Evolutionary conservation across 2,113 vertebrate genomes (phyloP), one percentile per base, ranked within the genome.

Genomic region (Plotosus lineatus): DNA sequence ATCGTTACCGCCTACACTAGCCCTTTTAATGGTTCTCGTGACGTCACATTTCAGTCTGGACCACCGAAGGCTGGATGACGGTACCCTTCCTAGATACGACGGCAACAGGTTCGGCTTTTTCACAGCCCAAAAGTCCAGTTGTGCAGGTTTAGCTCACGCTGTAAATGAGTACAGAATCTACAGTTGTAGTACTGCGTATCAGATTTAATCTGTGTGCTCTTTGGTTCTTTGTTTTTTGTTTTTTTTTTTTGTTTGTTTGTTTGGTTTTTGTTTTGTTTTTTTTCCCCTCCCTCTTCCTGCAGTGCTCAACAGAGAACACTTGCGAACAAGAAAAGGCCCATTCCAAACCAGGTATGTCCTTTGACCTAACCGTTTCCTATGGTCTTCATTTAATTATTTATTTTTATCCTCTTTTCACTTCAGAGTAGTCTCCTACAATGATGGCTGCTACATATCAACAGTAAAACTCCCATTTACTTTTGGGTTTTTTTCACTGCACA

Each of bases 261-360:
- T 14, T 0, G 58, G 4, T 82, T 51, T 83, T 80, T 31, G 17
- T 1, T 28, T 74, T 55, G 66, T 19, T 31, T 74, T 48, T 0
- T 17, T 78, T 44, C 46, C 21, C 1, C 56, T 81, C 50, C 92
- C 9, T 78, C 48, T 50, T 17, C 1, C 56, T 81, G 44, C 92
- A 99, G 97, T 2, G 97, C 97, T 2, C 97, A 98, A 89, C 97
- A 98, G 89, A 92, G 97, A 88, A 95, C 94, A 0, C 95, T 95
- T 68, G 89, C 93, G 6, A 96, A 96, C 91, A 99, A 99, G 94
- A 99, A 99, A 87, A 92, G 96, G 65, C 94, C 96, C 46, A 90
- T 97, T 71, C 95, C 96, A 0, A 99, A 99, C 78, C 97, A 99
- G 97, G 97, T 99, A 97, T 14, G 69, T 72, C 46, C 28, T 11